Percentiles rank a stretch among this genome's conserved stretches.
Conservation (phyloP, 2,113 vertebrate species). For the Halcyon senegalensis region DNA sequence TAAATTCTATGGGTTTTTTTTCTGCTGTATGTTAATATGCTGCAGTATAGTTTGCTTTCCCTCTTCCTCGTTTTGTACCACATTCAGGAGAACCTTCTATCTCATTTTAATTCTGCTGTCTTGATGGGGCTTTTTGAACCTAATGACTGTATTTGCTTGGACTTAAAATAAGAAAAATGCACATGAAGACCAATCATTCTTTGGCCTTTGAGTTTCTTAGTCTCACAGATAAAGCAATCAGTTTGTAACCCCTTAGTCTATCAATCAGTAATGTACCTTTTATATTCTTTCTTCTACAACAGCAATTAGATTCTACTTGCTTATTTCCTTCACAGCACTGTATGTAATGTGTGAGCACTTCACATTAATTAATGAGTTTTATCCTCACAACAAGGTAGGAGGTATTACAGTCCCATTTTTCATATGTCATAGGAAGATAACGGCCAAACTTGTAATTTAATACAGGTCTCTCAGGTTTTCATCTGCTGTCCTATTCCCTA, state of each 20-base stretch:
- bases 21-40: not conserved
- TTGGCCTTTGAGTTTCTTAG: constrained; percentile 2
- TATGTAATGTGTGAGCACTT: not conserved
- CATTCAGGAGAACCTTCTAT: not conserved
- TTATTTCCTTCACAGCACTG: not conserved
- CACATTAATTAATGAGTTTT: constrained; percentile 30
- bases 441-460: not conserved
- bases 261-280: constrained; percentile 13
- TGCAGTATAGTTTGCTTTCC: not conserved
- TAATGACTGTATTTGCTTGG: not conserved
- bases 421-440: not conserved
- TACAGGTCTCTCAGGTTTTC: not conserved
- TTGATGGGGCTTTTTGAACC: not conserved
- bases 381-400: not conserved
- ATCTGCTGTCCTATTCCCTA: constrained; percentile 17
- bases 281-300: not conserved
- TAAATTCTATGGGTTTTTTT: not conserved
- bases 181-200: not conserved
- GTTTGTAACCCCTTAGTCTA: not conserved
- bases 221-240: not conserved
- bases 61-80: not conserved
- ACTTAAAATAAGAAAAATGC: not conserved
- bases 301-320: constrained; percentile 13
- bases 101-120: not conserved
- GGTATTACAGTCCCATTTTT: constrained; percentile 12